Evolutionary conservation across 1,140 invertebrate genomes (phyloP).

Genomic region (Zaprionus vittiger): DNA sequence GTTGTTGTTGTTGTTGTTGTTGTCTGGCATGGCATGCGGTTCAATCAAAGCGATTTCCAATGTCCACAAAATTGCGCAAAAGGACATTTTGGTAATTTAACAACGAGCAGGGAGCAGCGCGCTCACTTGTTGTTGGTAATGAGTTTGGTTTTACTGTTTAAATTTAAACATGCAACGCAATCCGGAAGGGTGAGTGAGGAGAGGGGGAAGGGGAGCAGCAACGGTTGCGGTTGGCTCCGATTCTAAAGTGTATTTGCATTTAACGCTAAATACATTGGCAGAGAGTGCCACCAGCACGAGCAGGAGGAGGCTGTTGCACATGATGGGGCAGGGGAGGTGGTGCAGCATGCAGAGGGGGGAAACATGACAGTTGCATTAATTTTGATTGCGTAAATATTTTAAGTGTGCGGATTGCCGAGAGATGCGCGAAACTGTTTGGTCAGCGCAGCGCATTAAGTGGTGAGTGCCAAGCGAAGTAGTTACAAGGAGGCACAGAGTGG

Average conservation of each 20-base stretch:
- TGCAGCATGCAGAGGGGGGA: conserved; percentile 13
- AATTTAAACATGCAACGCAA: conserved; percentile 69
- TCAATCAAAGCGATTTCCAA: conserved; percentile 83
- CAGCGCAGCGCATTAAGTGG: conserved; percentile 20
- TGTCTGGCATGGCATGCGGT: conserved; percentile 69
- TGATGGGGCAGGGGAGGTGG: too few relatives aligned
- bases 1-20: conserved; percentile 33
- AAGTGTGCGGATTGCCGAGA: conserved; percentile 68
- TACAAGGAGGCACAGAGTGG: too few relatives aligned
- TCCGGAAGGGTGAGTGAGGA: not conserved
- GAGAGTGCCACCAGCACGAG: not conserved
- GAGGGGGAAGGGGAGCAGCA: not conserved
- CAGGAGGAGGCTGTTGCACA: not conserved
- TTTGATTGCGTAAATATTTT: conserved; percentile 81
- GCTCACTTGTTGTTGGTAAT: conserved; percentile 76
- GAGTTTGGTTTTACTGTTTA: conserved; percentile 82
- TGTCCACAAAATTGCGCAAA: conserved; percentile 82
- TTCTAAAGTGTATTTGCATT: conserved; percentile 83
- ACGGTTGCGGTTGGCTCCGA: conserved; percentile 60
- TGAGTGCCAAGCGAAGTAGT: not conserved
- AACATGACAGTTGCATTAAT: conserved; percentile 83
- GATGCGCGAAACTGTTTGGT: conserved; percentile 67
- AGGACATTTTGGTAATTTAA: conserved; percentile 82
- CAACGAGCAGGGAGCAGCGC: conserved; percentile 54
- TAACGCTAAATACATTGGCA: conserved; percentile 69